A percentile compares a stretch with the other conserved stretches of the same genome.
phyloP scores from a whole-genome alignment of 2,888 invertebrate species.

The Aphelenchoides bicaudatus region DNA sequence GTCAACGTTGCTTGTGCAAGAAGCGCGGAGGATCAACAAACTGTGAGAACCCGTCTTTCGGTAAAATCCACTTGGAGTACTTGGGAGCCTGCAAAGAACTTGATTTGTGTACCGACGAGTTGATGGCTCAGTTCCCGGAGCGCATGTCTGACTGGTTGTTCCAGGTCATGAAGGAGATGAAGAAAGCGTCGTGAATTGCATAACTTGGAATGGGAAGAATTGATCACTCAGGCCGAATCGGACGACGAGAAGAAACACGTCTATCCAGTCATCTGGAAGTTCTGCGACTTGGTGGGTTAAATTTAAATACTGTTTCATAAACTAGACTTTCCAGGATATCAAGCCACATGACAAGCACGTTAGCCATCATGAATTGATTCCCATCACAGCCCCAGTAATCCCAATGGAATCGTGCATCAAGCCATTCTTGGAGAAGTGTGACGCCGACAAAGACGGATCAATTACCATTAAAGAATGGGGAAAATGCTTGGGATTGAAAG shows the following conservation, averaged over 20 bases:
- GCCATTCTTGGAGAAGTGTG: constrained; percentile 87
- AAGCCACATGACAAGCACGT: constrained; percentile 65
- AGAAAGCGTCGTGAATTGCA: constrained; percentile 60
- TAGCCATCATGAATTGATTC: constrained; percentile 89
- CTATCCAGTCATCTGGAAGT: constrained; percentile 93
- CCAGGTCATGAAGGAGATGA: constrained; percentile 67
- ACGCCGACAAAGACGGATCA: constrained; percentile 80
- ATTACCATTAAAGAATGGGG: constrained; percentile 91
- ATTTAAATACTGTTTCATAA: constrained; percentile 5
- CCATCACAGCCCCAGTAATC: constrained; percentile 87
- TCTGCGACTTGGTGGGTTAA: constrained; percentile 84
- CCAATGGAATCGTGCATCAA: constrained; percentile 95
- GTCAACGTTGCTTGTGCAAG: constrained; percentile 85
- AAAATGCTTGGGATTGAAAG: constrained; percentile 71
- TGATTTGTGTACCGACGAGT: constrained; percentile 72
- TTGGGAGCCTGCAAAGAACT: constrained; percentile 71
- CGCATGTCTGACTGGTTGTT: constrained; percentile 98
- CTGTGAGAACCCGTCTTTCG: constrained; percentile 45
- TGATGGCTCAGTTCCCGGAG: constrained; percentile 88
- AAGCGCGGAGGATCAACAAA: constrained; percentile 62
- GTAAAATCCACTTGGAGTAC: constrained; percentile 77
- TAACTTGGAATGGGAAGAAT: constrained; percentile 73
- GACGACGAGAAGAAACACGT: constrained; percentile 61
- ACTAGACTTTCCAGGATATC: constrained; percentile 34
- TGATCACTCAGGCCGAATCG: constrained; percentile 81